Percentiles rank a stretch among this genome's conserved stretches.
Evolutionary conservation across 2,888 invertebrate species (phyloP).

Genomic region (Campoplex nolae): DNA sequence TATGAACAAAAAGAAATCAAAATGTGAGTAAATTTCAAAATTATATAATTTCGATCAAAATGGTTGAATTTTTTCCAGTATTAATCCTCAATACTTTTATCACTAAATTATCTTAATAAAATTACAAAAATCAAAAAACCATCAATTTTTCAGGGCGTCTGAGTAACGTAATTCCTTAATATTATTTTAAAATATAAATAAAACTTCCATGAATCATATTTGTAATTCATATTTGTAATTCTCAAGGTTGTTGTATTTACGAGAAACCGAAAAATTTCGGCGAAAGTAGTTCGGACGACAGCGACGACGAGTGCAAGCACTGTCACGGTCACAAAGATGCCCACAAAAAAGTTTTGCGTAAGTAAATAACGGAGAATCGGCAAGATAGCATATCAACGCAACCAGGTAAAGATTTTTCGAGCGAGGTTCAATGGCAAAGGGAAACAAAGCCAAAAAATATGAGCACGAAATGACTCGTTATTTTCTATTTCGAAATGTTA

Average conservation of each 20-base stretch:
- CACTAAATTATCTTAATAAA: background rate
- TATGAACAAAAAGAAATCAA: conserved; percentile 98
- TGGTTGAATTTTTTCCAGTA: background rate
- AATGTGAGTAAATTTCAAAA: conserved; percentile 89
- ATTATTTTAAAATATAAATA: background rate
- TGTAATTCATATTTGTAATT: conserved; percentile 13
- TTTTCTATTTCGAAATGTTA: conserved; percentile 66
- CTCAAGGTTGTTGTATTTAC: conserved; percentile 96
- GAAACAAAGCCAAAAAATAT: background rate
- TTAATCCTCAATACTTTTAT: too few relatives aligned
- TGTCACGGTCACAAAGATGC: conserved; percentile 90
- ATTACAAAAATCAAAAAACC: background rate
- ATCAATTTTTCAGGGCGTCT: too few relatives aligned
- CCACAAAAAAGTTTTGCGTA: conserved; percentile 78
- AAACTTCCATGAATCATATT: background rate
- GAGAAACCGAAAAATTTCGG: conserved; percentile 95
- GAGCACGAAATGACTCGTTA: conserved; percentile 18
- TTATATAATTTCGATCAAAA: background rate
- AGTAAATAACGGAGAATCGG: conserved; percentile 73
- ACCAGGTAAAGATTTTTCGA: conserved; percentile 73
- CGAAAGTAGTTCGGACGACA: conserved; percentile 94
- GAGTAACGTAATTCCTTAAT: too few relatives aligned
- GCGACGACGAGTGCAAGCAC: conserved; percentile 94
- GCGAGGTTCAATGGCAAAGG: conserved; percentile 13
- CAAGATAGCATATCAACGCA: conserved; percentile 72